A percentile compares a stretch with the other conserved stretches of the same genome.
phyloP scores from a whole-genome alignment of 2,888 invertebrate species.

The Dolichomitus sp. region DNA sequence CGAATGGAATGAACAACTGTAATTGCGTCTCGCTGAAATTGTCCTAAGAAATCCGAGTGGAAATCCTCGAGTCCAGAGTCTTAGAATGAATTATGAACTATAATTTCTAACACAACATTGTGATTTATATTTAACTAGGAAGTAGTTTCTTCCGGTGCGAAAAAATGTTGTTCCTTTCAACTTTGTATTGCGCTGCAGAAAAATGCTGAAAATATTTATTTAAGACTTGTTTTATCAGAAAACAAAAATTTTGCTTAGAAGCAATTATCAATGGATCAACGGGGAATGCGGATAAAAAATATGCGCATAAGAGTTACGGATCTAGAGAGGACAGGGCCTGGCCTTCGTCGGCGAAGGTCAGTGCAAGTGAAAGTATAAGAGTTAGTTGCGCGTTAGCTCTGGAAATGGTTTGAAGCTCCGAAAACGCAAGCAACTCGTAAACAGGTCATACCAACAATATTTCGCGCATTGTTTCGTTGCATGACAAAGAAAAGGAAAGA shows the following conservation, averaged over 20 bases:
- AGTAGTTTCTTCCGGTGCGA: not conserved
- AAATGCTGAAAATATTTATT: not conserved
- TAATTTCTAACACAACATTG: not conserved
- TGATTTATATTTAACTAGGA: slow-evolving; percentile 15
- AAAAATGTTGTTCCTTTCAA: not conserved
- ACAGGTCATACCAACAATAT: slow-evolving; percentile 9
- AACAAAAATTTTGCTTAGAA: too few relatives aligned
- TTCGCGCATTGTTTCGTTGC: slow-evolving; percentile 31
- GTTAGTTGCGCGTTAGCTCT: slow-evolving; percentile 22
- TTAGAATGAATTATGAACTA: not conserved
- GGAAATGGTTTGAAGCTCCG: slow-evolving; percentile 37
- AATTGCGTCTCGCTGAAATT: not conserved
- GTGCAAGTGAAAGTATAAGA: slow-evolving; percentile 68
- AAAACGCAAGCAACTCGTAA: slow-evolving; percentile 11
- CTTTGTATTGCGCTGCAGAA: not conserved
- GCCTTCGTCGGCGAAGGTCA: slow-evolving; percentile 70
- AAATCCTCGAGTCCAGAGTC: not conserved
- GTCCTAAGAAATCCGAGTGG: not conserved
- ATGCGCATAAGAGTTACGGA: slow-evolving; percentile 39
- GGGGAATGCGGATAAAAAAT: slow-evolving; percentile 43
- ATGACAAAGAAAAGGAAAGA: not conserved
- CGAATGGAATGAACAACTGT: not conserved
- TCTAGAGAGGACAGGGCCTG: slow-evolving; percentile 53
- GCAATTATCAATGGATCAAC: slow-evolving; percentile 34
- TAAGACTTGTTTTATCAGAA: not conserved